These are phyloP conservation scores for Drosophila prosaltans DNA, from an alignment of 1,140 invertebrate species.

Conservation along the genomic window DNA sequence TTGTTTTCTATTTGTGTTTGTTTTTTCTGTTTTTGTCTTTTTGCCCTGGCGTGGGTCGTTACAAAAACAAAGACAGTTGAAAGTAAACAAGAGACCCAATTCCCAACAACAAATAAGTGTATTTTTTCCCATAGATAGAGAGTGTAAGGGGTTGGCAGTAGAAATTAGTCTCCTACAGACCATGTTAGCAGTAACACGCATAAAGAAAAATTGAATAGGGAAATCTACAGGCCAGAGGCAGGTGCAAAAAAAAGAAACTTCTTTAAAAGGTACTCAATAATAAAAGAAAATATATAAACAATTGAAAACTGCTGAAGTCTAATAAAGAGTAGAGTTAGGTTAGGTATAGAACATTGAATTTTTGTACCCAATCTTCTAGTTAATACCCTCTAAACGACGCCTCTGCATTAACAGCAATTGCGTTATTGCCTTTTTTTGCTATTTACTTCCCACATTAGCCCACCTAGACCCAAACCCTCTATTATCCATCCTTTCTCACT, in stretches of 20 bases:
- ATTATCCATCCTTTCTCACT: conserved; percentile 3
- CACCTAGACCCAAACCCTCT: conserved; percentile 5
- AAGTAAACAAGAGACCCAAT: conserved; percentile 77
- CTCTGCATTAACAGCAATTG: not conserved
- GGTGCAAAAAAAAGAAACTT: too few relatives aligned
- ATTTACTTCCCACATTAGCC: conserved; percentile 4
- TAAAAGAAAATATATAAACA: too few relatives aligned
- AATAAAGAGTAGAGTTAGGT: too few relatives aligned
- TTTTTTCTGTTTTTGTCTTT: conserved; percentile 46
- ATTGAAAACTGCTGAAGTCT: too few relatives aligned
- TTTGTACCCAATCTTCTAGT: too few relatives aligned
- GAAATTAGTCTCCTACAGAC: not conserved
- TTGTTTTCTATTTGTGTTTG: not conserved
- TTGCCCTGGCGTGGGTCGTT: conserved; percentile 38
- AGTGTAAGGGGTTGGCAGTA: not conserved
- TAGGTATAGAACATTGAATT: too few relatives aligned
- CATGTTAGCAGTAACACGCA: conserved; percentile 15
- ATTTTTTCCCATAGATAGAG: conserved; percentile 62
- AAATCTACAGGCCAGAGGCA: not conserved
- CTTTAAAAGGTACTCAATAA: too few relatives aligned
- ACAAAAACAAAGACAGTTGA: conserved; percentile 57
- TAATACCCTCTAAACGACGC: not conserved
- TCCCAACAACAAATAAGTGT: conserved; percentile 68
- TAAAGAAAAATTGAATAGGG: not conserved
- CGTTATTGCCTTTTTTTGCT: not conserved